These are phyloP conservation scores for Hirtodrosophila alboralis DNA, from an alignment of 2,888 invertebrate species.

Conservation along the genomic window DNA sequence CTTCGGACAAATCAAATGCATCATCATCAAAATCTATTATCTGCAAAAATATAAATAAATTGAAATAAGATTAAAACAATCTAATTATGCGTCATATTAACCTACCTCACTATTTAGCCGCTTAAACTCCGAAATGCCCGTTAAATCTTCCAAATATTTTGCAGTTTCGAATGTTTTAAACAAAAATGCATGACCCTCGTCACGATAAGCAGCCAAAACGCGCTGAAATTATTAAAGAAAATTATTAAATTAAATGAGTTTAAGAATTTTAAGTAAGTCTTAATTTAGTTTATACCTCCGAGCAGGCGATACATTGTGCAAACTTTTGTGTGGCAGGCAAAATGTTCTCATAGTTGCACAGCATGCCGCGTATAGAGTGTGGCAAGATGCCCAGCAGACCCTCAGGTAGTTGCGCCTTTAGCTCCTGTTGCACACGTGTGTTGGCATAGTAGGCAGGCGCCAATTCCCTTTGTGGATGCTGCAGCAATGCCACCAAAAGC, in stretches of 20 bases:
- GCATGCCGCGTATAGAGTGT: slow-evolving; percentile 96
- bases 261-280: no score
- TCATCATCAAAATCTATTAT: slow-evolving; percentile 83
- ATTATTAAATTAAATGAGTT: not conserved
- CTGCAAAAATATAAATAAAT: slow-evolving; percentile 57
- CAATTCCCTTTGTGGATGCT: slow-evolving; percentile 89
- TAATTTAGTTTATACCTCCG: slow-evolving; percentile 83
- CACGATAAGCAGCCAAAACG: slow-evolving; percentile 85
- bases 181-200: slow-evolving; percentile 89
- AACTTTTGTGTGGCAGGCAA: slow-evolving; percentile 94
- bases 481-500: slow-evolving; percentile 92
- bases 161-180: slow-evolving; percentile 92
- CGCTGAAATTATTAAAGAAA: slow-evolving; percentile 60
- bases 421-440: slow-evolving; percentile 51
- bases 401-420: slow-evolving; percentile 82
- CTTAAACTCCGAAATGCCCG: slow-evolving; percentile 89
- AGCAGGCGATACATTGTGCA: slow-evolving; percentile 96
- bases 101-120: slow-evolving; percentile 86
- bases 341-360: slow-evolving; percentile 92
- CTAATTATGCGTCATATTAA: not conserved
- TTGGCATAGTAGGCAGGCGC: slow-evolving; percentile 87
- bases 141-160: slow-evolving; percentile 92
- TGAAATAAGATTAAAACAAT: not conserved
- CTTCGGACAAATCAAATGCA: slow-evolving; percentile 80
- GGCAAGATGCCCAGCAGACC: slow-evolving; percentile 93